Conservation (phyloP, 2,113 vertebrate genomes). For the Pica pica region DNA sequence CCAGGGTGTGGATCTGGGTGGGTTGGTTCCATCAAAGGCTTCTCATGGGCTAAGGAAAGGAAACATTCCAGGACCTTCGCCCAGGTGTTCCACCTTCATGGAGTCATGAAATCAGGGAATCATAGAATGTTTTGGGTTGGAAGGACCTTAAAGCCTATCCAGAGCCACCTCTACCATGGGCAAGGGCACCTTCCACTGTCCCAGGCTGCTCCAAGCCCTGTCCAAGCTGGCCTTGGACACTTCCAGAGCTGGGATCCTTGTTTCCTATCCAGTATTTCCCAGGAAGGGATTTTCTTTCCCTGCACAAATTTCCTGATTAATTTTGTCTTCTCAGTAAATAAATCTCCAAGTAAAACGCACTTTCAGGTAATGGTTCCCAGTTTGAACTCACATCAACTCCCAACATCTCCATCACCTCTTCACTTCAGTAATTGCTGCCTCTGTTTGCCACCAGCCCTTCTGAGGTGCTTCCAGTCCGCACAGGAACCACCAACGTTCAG, state of each 20-base stretch:
- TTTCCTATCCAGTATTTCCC: neutral
- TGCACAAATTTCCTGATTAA: neutral
- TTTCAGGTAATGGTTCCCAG: neutral
- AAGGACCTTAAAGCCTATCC: neutral
- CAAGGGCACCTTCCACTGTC: neutral
- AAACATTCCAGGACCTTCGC: neutral
- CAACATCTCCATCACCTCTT: neutral
- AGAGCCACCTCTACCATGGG: neutral
- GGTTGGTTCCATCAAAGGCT: neutral
- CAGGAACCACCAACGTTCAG: slow-evolving; percentile 28
- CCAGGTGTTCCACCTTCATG: neutral
- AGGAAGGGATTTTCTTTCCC: neutral
- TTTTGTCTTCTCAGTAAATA: neutral
- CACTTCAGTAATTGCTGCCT: neutral
- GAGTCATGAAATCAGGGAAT: too few species aligned
- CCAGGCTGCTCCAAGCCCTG: neutral
- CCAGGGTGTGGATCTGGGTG: neutral
- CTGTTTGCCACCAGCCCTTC: neutral
- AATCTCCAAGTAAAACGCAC: neutral
- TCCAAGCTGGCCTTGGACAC: neutral
- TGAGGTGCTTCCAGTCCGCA: neutral
- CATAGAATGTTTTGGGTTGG: neutral
- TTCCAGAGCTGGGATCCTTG: neutral
- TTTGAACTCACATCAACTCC: neutral
- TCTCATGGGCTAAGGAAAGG: neutral